phyloP scores from a whole-genome alignment of 2,888 invertebrate species.

The Pseudococcus longispinus region DNA sequence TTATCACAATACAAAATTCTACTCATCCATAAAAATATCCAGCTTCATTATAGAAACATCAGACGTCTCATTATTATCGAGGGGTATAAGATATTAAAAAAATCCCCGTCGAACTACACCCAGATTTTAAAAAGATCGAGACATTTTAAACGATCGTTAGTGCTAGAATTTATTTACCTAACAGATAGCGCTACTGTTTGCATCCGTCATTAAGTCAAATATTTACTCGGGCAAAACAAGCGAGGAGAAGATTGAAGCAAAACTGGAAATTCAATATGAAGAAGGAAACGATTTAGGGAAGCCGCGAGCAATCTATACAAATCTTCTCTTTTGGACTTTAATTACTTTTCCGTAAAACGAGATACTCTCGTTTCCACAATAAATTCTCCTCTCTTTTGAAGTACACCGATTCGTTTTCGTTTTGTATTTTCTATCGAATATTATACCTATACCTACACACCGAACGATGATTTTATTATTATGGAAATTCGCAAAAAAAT shows the following conservation, averaged over 20 bases:
- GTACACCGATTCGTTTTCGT: not conserved
- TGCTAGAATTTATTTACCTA: constrained; percentile 47
- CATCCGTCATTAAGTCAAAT: constrained; percentile 53
- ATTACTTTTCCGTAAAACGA: constrained; percentile 47
- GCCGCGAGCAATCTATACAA: constrained; percentile 43
- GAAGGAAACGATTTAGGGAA: constrained; percentile 38
- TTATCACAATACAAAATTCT: no score
- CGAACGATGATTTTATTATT: not conserved
- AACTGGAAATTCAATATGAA: constrained; percentile 50
- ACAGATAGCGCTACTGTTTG: constrained; percentile 54
- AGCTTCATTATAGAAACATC: not conserved
- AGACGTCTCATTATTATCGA: not conserved
- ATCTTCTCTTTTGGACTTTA: constrained; percentile 42
- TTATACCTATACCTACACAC: not conserved
- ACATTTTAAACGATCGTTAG: constrained; percentile 49
- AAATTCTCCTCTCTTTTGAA: constrained; percentile 8
- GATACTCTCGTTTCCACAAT: constrained; percentile 13
- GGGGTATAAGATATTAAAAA: not conserved
- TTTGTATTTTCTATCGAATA: not conserved
- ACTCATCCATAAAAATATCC: not conserved
- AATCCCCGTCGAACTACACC: not conserved
- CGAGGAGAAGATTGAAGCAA: constrained; percentile 46
- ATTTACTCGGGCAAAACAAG: constrained; percentile 51
- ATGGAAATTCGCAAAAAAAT: not conserved
- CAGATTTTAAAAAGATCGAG: constrained; percentile 42